Evolutionary conservation across 2,113 vertebrate species (phyloP).

Genomic region (Hassar affinis): DNA sequence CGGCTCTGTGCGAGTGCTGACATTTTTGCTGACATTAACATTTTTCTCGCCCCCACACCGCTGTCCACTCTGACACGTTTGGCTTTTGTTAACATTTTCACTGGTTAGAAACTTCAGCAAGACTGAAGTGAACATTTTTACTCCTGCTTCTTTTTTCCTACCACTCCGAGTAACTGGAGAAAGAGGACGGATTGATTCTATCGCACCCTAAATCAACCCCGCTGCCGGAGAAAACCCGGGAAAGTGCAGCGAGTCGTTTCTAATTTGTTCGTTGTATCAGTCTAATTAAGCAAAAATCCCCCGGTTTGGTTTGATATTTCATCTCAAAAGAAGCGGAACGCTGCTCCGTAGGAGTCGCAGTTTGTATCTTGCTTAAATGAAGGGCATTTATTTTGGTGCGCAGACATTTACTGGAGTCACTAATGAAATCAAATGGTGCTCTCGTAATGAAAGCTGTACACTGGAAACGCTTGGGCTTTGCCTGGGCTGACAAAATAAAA

Average conservation of each 20-base stretch:
- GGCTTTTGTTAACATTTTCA: constrained; percentile 28
- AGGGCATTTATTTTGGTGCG: constrained; percentile 28
- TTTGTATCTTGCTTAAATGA: constrained; percentile 1
- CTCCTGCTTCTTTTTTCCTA: neutral
- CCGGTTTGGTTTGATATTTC: neutral
- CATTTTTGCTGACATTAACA: constrained; percentile 36
- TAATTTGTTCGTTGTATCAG: neutral
- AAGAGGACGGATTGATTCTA: neutral
- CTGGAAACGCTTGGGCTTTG: constrained; percentile 6
- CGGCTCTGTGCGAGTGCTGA: neutral
- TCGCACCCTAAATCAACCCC: neutral
- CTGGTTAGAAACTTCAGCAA: neutral
- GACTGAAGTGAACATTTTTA: neutral
- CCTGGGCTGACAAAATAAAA: neutral
- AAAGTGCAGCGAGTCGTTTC: neutral
- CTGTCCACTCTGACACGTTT: neutral
- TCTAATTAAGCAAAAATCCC: neutral
- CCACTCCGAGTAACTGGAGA: neutral
- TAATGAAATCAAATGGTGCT: constrained; percentile 48
- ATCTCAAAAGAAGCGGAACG: neutral
- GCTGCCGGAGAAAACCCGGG: neutral
- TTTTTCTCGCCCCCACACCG: neutral
- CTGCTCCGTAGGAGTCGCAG: neutral
- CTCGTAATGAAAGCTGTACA: constrained; percentile 31
- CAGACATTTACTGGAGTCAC: constrained; percentile 12